A percentile compares a stretch with the other conserved stretches of the same genome.
phyloP scores from a whole-genome alignment of 2,888 invertebrate species.

The Empis stercorea region DNA sequence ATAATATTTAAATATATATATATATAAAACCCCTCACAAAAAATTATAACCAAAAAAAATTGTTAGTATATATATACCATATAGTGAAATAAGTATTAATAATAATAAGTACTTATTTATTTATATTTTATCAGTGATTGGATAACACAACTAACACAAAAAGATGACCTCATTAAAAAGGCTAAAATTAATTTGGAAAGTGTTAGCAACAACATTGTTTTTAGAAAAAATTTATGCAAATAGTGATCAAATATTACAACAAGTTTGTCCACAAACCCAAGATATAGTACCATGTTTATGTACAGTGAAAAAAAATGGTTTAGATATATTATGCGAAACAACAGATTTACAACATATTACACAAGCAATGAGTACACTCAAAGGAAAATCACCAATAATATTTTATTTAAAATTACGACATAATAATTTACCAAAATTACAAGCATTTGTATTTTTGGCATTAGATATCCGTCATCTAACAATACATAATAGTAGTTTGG shows the following conservation, averaged over 20 bases:
- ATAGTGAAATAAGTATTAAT: too few relatives aligned
- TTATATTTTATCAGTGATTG: too few relatives aligned
- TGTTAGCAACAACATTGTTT: too few relatives aligned
- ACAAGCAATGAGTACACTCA: conserved; percentile 68
- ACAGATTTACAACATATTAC: conserved; percentile 68
- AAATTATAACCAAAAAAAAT: too few relatives aligned
- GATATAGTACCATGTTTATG: conserved; percentile 74
- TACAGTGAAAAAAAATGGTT: conserved; percentile 73
- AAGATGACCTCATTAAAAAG: too few relatives aligned
- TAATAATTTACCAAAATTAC: conserved; percentile 71
- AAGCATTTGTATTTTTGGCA: conserved; percentile 75
- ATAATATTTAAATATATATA: too few relatives aligned
- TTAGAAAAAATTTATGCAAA: too few relatives aligned
- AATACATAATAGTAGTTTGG: conserved; percentile 77
- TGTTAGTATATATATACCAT: too few relatives aligned
- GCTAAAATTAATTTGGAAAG: too few relatives aligned
- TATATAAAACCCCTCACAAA: too few relatives aligned
- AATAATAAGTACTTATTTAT: too few relatives aligned
- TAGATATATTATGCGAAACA: conserved; percentile 79
- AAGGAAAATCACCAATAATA: conserved; percentile 67
- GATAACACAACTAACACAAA: too few relatives aligned
- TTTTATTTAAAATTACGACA: conserved; percentile 80
- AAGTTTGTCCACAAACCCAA: conserved; percentile 61
- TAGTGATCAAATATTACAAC: conserved; percentile 28
- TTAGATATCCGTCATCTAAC: conserved; percentile 79